phyloP scores from a whole-genome alignment of 2,797 vertebrate species.

The Leptodactylus fallax region DNA sequence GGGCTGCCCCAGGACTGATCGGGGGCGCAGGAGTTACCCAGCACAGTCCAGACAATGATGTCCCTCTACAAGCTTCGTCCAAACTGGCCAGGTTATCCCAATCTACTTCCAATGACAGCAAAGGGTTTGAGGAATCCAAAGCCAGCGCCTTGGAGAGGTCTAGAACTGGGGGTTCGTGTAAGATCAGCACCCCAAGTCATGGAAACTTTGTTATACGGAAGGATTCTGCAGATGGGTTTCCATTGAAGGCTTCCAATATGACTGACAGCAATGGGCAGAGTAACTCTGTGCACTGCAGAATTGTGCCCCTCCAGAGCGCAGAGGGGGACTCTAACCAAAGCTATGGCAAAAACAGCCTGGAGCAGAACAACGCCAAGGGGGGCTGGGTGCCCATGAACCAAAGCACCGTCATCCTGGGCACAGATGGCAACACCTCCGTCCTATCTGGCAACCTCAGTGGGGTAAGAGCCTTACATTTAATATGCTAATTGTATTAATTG shows the following conservation, averaged over 20 bases:
- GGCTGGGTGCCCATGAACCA: conserved; percentile 91
- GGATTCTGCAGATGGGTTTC: conserved; percentile 76
- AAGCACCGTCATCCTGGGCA: conserved; percentile 92
- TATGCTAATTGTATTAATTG: not conserved
- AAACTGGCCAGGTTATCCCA: conserved; percentile 71
- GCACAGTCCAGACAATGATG: conserved; percentile 78
- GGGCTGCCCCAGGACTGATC: conserved; percentile 72
- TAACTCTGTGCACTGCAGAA: conserved; percentile 77
- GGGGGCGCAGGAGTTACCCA: conserved; percentile 76
- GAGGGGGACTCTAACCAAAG: conserved; percentile 71
- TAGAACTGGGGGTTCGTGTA: conserved; percentile 88
- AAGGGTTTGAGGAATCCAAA: conserved; percentile 82
- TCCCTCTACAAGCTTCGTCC: conserved; percentile 69
- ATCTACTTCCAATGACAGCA: conserved; percentile 76
- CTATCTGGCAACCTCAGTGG: conserved; percentile 80
- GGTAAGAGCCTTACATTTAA: conserved; percentile 77
- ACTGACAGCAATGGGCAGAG: conserved; percentile 64
- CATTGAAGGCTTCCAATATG: conserved; percentile 67
- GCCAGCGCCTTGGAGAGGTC: conserved; percentile 79
- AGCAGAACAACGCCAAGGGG: conserved; percentile 84
- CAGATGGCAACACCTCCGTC: conserved; percentile 93
- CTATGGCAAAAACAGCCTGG: conserved; percentile 80
- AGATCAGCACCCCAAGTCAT: conserved; percentile 72
- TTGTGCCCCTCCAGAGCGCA: conserved; percentile 77
- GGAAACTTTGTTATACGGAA: conserved; percentile 75